These are phyloP conservation scores for Cyprinodon variegatus DNA, from an alignment of 2,113 vertebrate species.

Conservation along the genomic window DNA sequence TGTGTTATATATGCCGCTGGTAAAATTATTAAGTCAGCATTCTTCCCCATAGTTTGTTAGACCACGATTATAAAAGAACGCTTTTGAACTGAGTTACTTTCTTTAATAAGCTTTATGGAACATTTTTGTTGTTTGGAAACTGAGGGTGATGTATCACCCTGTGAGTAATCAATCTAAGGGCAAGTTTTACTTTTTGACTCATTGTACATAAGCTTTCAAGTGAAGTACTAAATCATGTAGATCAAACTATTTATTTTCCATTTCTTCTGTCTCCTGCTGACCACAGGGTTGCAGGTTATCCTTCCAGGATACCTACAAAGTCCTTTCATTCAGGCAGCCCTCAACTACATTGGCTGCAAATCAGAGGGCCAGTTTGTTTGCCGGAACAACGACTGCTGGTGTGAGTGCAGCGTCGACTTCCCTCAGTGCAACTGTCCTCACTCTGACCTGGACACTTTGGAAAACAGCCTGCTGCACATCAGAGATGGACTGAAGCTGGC, in stretches of 20 bases:
- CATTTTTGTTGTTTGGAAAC: neutral
- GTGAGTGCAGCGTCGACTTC: slow-evolving; percentile 85
- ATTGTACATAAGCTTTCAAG: neutral
- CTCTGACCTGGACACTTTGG: slow-evolving; percentile 86
- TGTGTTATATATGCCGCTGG: too few relatives aligned
- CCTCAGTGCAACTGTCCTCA: slow-evolving; percentile 93
- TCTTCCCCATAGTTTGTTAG: neutral
- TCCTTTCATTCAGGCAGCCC: slow-evolving; percentile 89
- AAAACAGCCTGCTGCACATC: slow-evolving; percentile 86
- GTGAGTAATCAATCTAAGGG: neutral
- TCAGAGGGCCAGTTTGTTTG: slow-evolving; percentile 91
- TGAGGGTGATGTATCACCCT: neutral
- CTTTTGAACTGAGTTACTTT: neutral
- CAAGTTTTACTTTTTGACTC: neutral
- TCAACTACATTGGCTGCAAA: slow-evolving; percentile 94
- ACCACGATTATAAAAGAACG: neutral
- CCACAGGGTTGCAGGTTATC: slow-evolving; percentile 90
- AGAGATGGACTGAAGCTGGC: slow-evolving; percentile 83
- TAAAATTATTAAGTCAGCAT: neutral
- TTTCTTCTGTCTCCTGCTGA: neutral
- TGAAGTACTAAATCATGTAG: neutral
- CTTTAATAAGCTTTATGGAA: neutral
- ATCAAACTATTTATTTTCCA: neutral
- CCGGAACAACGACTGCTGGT: slow-evolving; percentile 90
- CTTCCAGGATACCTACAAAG: slow-evolving; percentile 88